A percentile compares a stretch with the other conserved stretches of the same genome.
Evolutionary conservation across 2,797 vertebrate genomes (phyloP).

Genomic region (Eupleurogrammus muticus): DNA sequence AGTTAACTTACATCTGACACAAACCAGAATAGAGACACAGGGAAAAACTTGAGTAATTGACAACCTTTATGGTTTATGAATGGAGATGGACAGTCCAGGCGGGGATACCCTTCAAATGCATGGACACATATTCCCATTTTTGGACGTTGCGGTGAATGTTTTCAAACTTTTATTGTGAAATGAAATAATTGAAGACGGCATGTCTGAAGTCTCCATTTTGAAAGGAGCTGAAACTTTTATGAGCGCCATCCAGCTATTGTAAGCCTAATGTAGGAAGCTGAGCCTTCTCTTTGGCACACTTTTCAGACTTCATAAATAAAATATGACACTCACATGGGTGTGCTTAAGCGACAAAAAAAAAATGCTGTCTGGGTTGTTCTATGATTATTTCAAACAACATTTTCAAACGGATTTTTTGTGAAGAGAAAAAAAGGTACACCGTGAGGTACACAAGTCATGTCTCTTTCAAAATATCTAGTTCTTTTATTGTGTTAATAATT

Average conservation of each 20-base stretch:
- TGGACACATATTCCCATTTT: constrained; percentile 41
- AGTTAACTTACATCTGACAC: constrained; percentile 13
- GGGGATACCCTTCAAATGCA: constrained; percentile 34
- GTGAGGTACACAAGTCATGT: constrained; percentile 48
- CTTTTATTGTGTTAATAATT: constrained; percentile 35
- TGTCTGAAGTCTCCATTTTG: constrained; percentile 65
- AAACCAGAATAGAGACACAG: constrained; percentile 6
- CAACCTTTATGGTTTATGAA: constrained; percentile 49
- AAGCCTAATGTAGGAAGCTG: constrained; percentile 62
- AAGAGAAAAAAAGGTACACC: neutral
- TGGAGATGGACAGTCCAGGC: constrained; percentile 27
- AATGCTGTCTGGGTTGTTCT: constrained; percentile 69
- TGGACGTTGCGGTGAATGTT: constrained; percentile 42
- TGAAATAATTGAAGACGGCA: constrained; percentile 74
- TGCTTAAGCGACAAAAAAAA: constrained; percentile 78
- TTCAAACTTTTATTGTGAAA: constrained; percentile 64
- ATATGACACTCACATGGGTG: constrained; percentile 75
- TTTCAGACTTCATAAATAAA: constrained; percentile 78
- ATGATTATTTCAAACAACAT: constrained; percentile 68
- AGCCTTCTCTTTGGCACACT: constrained; percentile 77
- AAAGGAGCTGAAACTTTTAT: constrained; percentile 78
- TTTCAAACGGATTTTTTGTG: constrained; percentile 62
- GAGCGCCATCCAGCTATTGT: constrained; percentile 70
- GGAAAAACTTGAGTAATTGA: constrained; percentile 20
- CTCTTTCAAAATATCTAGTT: constrained; percentile 48